phyloP scores from a whole-genome alignment of 2,888 invertebrate species.

The Folsomia manolachei region DNA sequence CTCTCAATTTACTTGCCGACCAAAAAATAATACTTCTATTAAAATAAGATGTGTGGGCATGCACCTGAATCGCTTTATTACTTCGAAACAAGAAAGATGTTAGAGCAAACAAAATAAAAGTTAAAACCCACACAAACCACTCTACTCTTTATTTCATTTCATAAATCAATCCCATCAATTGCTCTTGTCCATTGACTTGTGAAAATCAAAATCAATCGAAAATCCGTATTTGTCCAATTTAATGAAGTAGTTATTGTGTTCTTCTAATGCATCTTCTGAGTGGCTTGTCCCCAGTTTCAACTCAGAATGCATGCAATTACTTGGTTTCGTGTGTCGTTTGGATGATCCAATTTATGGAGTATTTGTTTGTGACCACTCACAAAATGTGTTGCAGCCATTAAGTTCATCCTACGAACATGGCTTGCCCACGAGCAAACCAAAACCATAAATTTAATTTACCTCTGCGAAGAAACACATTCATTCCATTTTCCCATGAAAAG shows the following conservation, averaged over 20 bases:
- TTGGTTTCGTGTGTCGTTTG: too few relatives aligned
- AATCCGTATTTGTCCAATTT: background rate
- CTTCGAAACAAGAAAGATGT: background rate
- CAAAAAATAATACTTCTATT: too few relatives aligned
- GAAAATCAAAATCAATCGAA: background rate
- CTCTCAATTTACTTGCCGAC: too few relatives aligned
- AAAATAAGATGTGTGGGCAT: background rate
- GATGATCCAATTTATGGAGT: too few relatives aligned
- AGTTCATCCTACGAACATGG: too few relatives aligned
- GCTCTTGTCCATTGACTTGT: background rate
- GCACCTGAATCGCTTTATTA: background rate
- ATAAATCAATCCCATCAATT: background rate
- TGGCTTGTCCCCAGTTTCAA: background rate
- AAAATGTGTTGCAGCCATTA: too few relatives aligned
- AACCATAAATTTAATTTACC: too few relatives aligned
- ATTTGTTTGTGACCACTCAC: too few relatives aligned
- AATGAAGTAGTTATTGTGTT: background rate
- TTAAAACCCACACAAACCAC: background rate
- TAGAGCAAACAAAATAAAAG: background rate
- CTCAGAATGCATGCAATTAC: too few relatives aligned
- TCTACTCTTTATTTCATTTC: too few relatives aligned
- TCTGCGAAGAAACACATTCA: too few relatives aligned
- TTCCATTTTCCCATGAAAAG: conserved; percentile 5
- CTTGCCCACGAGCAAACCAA: too few relatives aligned
- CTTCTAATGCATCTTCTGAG: background rate